Base-by-base conservation (phyloP, 2,888 invertebrate genomes). In the Masnerella sp. region DNA sequence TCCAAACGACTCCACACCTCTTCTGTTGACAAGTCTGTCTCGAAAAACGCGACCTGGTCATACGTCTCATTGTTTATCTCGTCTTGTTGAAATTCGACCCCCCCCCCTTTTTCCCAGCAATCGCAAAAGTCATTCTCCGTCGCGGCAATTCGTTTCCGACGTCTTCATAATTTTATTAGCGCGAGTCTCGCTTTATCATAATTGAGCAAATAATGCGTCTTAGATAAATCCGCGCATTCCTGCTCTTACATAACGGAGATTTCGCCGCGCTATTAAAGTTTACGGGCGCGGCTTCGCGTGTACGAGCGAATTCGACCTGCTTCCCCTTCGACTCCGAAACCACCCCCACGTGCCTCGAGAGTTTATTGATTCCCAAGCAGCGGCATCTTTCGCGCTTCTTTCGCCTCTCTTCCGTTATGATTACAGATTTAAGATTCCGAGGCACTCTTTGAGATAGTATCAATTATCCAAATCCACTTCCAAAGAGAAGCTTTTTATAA, bases 311-410 rank as follows among this genome's bases (percentile, higher is more conserved):
- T 78, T 78, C 81, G 77, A 78, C 73, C 75, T 75, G 73, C 72
- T 64, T 72, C 69, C 70, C 73, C 64, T 61, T 72, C 67, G 64
- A 65, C 51, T 70, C 28, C 64, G 51, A 71, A 74, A 51, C 72
- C 71, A 64, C 75, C 75, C 75, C 74, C 61, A 67, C 73, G 51
- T 69, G 43, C 74, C 74, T 74, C 71, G 80, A 77, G 82, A 82
- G 83, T 85, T 85, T 85, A 85, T 85, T 85, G 85, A 85, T 85
- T 85, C 85, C 82, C 83, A 78, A 84, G 84, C 80, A 78, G 77
- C 80, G 78, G 82, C 82, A 82, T 84, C 84, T 84, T 84, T 81
- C 78, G 81, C 79, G 78, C 67, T 75, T 74, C 73, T 76, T 69
- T 76, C 75, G 52, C 74, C 78, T 71, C 72, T 77, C 54, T 62